A percentile compares a stretch with the other conserved stretches of the same genome.
These are phyloP conservation scores for Dione juno DNA, from an alignment of 2,888 invertebrate species.

Conservation along the genomic window DNA sequence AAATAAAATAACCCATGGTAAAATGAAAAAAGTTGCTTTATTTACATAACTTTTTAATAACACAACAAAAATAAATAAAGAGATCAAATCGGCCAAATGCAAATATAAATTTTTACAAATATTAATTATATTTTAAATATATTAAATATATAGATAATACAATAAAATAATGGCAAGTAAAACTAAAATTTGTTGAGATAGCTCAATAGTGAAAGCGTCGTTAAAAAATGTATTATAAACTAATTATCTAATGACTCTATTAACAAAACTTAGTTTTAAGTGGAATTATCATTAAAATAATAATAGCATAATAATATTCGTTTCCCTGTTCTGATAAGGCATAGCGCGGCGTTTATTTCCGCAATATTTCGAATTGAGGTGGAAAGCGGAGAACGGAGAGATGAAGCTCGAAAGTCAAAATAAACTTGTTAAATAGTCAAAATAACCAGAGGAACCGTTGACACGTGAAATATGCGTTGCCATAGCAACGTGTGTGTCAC, in stretches of 20 bases:
- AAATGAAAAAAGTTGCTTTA: neutral
- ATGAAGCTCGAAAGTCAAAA: neutral
- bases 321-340: neutral
- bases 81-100: constrained; percentile 45
- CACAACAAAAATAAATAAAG: constrained; percentile 40
- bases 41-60: constrained; percentile 28
- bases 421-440: too few relatives aligned
- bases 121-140: too few relatives aligned
- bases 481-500: too few relatives aligned
- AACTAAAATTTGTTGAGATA: constrained; percentile 32
- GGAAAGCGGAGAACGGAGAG: too few relatives aligned
- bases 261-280: constrained; percentile 38
- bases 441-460: too few relatives aligned
- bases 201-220: constrained; percentile 37
- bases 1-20: too few relatives aligned
- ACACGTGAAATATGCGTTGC: too few relatives aligned
- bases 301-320: neutral
- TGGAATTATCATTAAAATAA: constrained; percentile 20
- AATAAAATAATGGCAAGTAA: constrained; percentile 41
- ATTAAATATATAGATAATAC: neutral
- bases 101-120: too few relatives aligned
- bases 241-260: constrained; percentile 51
- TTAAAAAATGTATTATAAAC: constrained; percentile 37
- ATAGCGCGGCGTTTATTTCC: neutral
- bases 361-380: neutral